phyloP scores from a whole-genome alignment of 2,888 invertebrate genomes.

The Sphaerophoria taeniata region DNA sequence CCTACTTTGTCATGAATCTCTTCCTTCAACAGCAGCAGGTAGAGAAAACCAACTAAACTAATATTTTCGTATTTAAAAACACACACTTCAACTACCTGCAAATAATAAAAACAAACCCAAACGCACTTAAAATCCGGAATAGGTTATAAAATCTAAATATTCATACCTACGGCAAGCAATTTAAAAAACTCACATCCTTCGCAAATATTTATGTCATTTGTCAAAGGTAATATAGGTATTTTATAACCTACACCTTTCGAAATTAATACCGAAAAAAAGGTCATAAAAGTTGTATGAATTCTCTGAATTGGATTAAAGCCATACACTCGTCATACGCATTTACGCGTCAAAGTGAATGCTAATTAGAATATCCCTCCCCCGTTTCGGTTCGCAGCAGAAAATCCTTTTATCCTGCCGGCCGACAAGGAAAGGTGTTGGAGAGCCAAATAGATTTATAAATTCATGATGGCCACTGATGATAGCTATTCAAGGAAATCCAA shows the following conservation, averaged over 20 bases:
- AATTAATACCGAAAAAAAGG: neutral
- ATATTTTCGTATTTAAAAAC: no score
- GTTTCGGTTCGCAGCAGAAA: neutral
- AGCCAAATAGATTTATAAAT: constrained; percentile 20
- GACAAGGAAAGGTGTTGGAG: neutral
- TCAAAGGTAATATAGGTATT: neutral
- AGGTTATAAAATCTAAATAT: neutral
- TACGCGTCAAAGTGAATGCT: neutral
- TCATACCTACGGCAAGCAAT: neutral
- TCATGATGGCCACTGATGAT: constrained; percentile 28
- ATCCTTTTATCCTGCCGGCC: neutral
- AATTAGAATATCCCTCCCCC: constrained; percentile 1
- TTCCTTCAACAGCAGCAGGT: no score
- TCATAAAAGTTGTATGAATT: constrained; percentile 3
- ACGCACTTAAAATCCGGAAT: no score
- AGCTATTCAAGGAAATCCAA: constrained; percentile 42
- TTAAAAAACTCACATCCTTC: constrained; percentile 7
- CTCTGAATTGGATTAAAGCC: constrained; percentile 15
- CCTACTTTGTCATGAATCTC: no score
- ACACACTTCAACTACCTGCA: no score
- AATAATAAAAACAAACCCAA: no score
- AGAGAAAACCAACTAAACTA: no score
- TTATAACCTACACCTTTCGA: neutral
- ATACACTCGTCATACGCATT: neutral
- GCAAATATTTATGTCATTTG: constrained; percentile 19